Percentiles rank a stretch among this genome's conserved stretches.
These are phyloP conservation scores for Rhinella marina DNA, from an alignment of 2,797 vertebrate genomes.

Conservation along the genomic window DNA sequence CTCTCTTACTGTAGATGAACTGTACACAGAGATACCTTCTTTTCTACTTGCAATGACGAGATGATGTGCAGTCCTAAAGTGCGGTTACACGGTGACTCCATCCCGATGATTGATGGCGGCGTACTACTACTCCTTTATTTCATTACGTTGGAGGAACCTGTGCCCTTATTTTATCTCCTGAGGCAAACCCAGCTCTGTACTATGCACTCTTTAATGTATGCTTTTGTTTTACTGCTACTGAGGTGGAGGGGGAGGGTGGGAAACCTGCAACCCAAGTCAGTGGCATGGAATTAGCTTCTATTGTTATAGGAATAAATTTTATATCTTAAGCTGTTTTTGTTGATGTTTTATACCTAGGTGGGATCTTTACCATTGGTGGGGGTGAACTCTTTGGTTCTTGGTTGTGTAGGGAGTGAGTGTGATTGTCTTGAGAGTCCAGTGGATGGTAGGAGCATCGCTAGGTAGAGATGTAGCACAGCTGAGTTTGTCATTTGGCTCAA, in stretches of 20 bases:
- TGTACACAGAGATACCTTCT: conserved; percentile 58
- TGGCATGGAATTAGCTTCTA: conserved; percentile 70
- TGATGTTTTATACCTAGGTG: conserved; percentile 3
- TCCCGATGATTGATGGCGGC: conserved; percentile 61
- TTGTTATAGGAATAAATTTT: conserved; percentile 73
- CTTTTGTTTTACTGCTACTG: conserved; percentile 68
- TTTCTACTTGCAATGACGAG: conserved; percentile 60
- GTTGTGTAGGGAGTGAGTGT: not conserved
- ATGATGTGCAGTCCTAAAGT: conserved; percentile 68
- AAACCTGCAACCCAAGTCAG: conserved; percentile 66
- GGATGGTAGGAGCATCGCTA: not conserved
- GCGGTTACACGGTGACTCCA: conserved; percentile 64
- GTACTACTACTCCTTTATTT: conserved; percentile 41
- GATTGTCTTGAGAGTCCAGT: not conserved
- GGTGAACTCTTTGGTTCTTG: not conserved
- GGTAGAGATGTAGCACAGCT: not conserved
- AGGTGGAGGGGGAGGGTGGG: conserved; percentile 63
- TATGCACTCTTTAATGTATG: conserved; percentile 66
- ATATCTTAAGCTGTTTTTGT: conserved; percentile 62
- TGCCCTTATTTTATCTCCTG: conserved; percentile 68
- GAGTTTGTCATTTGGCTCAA: not conserved
- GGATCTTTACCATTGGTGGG: not conserved
- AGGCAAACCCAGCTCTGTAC: conserved; percentile 71
- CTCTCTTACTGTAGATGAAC: conserved; percentile 65
- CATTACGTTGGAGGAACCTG: conserved; percentile 62